Conservation (phyloP, 2,113 vertebrate species). For the Artemisiospiza belli region DNA sequence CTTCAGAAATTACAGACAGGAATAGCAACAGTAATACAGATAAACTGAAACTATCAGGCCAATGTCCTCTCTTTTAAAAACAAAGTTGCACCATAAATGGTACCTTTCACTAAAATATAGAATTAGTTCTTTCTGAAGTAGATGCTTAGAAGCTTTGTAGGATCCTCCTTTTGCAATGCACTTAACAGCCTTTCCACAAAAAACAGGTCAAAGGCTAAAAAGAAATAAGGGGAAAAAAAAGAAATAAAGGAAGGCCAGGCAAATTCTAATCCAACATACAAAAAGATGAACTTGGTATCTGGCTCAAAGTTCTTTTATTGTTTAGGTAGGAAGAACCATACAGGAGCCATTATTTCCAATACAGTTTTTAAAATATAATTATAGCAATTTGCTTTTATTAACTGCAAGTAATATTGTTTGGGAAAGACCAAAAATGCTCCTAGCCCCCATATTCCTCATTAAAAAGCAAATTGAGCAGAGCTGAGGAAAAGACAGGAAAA, state of each 20-base stretch:
- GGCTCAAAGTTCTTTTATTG: background rate
- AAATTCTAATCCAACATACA: background rate
- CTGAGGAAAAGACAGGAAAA: background rate
- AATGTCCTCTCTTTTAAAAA: background rate
- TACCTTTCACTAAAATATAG: background rate
- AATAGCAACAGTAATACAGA: background rate
- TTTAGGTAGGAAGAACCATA: background rate
- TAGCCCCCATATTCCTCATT: background rate
- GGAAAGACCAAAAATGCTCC: background rate
- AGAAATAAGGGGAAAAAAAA: background rate
- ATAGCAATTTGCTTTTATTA: background rate
- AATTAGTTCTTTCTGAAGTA: background rate
- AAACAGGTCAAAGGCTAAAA: background rate
- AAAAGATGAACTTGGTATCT: background rate
- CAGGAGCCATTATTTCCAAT: background rate
- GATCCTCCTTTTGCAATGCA: background rate
- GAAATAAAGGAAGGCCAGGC: background rate
- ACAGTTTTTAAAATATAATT: background rate
- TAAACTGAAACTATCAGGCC: background rate
- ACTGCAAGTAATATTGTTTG: background rate
- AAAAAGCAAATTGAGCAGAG: background rate
- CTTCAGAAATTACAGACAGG: background rate
- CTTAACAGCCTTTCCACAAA: background rate
- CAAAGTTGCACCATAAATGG: background rate
- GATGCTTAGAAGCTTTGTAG: background rate